Evolutionary conservation across 2,113 vertebrate species (phyloP), one percentile per base, ranked within the genome.

Genomic region (Heteronetta atricapilla): DNA sequence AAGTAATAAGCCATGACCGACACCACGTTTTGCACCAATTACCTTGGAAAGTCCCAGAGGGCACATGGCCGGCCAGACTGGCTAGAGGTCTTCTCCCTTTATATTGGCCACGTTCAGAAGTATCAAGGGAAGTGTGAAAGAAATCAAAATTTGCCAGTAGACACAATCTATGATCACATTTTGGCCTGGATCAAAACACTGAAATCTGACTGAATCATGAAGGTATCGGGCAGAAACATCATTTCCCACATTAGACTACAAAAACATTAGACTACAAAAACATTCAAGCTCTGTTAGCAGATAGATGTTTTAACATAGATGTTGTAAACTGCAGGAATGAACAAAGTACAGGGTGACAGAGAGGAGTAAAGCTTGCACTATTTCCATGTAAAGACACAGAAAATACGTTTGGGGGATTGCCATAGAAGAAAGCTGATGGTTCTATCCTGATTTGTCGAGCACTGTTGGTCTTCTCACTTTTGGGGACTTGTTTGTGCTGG

Each of bases 211-310:
- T 13, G 20, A 86, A 92, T 42, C 50, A 46, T 4, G 26, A 75
- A 60, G 26, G 38, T 48, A 68, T 28, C 55, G n/a, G 62, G 86
- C 25, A 73, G 59, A 62, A 72, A 31, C 53, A 48, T 63, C 14
- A 10, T n/a, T 53, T 58, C 12, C 40, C 56, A 93, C 16, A 9
- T 13, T 9, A 38, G n/a, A 48, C 3, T n/a, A 60, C 29, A 74
- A 86, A 91, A 88, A 44, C 59, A 58, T 68, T 83, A 38, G n/a
- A 48, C 3, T n/a, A 60, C 29, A 74, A 86, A 91, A 88, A 44
- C 59, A 58, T 68, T 83, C 58, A 88, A 62, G 25, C 5, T 84
- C 21, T 59, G 11, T 29, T 58, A 86, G 40, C 77, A 94, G 34
- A 11, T 8, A 48, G 76, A 48, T 26, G 42, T 44, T 67, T 59